Base-by-base conservation (phyloP, 2,113 vertebrate genomes). In the Nannobrachium achirus region DNA sequence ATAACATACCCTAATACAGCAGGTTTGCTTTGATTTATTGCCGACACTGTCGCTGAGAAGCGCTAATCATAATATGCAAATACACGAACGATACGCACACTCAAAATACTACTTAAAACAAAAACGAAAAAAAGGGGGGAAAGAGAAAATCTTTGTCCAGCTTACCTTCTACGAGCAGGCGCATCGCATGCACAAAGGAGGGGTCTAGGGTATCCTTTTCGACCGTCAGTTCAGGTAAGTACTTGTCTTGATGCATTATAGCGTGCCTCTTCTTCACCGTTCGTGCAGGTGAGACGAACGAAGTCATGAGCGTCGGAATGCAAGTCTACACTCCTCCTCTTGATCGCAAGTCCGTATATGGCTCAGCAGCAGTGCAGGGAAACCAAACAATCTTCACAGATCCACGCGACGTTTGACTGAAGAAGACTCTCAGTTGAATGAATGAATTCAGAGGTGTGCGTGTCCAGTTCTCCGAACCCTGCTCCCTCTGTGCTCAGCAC, bases 141-240 rank as follows among this genome's bases (percentile, higher is more conserved):
- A 5, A 51, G 41, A 55, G 65, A 70, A 65, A 49, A 62, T 33
- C 3, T 33, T 33, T 57, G 18, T 50, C 49, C 13, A 63, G 69
- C 93, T 93, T 95, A 97, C 96, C 96, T 93, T 97, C 95, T 6
- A 94, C 94, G 81, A 98, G 91, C 69, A 98, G 92, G 67, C 96
- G 96, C 91, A 94, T 92, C 2, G 96, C 96, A 56, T 98, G 96
- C 82, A 95, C 94, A 90, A 96, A 98, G 53, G 95, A 95, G 38
- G 95, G 88, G 80, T 98, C 96, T 93, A 98, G 64, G 86, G 89
- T 95, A 86, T 94, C 94, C 79, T 96, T 98, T 89, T 98, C 96
- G 50, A 95, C 94, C 93, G 95, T 91, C 91, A 98, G 93, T 88
- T 97, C 95, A 82, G 96, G 95, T 91, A 96, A 85, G 86, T 94